Evolutionary conservation across 1,140 invertebrate species (phyloP).

Genomic region (Pissodes strobi): DNA sequence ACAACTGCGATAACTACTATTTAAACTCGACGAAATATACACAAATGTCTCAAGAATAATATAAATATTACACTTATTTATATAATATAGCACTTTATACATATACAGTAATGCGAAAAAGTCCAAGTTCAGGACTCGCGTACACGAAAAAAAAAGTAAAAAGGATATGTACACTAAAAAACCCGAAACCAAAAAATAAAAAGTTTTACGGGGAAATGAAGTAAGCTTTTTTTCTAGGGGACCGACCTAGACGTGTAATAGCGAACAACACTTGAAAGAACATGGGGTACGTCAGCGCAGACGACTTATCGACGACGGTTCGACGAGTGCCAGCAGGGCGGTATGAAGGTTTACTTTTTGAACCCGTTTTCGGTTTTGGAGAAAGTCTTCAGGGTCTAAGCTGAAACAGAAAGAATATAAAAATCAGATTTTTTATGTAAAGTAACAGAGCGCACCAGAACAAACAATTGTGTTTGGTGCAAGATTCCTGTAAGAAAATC

Average conservation of each 20-base stretch:
- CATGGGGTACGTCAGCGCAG: constrained; percentile 51
- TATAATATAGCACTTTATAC: neutral
- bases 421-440: no score
- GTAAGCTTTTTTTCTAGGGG: constrained; percentile 53
- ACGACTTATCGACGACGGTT: constrained; percentile 46
- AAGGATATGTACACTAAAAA: no score
- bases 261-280: constrained; percentile 53
- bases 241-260: constrained; percentile 53
- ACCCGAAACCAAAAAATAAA: no score
- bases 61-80: no score
- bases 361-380: constrained; percentile 36
- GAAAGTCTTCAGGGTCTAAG: neutral
- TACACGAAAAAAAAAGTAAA: no score
- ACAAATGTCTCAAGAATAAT: no score
- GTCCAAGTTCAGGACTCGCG: no score
- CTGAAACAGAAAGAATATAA: constrained; percentile 26
- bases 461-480: no score
- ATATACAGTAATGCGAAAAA: neutral
- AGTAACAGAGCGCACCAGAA: no score
- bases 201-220: constrained; percentile 23
- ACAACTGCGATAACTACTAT: no score
- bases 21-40: no score
- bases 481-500: no score
- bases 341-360: constrained; percentile 1
- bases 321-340: constrained; percentile 17